phyloP scores from a whole-genome alignment of 30 jellyfish, hydroid and myxozoan genomes.

The Catostylus mosaicus region DNA sequence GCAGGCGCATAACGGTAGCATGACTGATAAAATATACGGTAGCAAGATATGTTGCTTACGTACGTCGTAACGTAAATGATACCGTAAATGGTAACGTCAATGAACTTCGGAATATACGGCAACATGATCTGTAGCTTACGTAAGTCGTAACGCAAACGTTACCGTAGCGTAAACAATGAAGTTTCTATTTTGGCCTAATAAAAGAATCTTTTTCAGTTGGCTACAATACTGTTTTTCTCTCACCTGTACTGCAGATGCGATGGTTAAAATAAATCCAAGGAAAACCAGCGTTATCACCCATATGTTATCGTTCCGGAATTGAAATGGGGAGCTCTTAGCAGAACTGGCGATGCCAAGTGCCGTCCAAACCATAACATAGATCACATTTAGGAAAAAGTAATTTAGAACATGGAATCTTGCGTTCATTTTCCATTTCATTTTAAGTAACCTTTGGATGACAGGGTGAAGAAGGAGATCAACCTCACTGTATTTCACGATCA shows the following conservation, averaged over 20 bases:
- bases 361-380: constrained; percentile 59
- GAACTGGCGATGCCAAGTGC: constrained; percentile 12
- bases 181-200: too few relatives aligned
- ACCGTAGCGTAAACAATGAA: too few relatives aligned
- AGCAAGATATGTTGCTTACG: too few relatives aligned
- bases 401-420: constrained; percentile 1
- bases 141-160: too few relatives aligned
- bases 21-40: too few relatives aligned
- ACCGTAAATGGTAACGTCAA: too few relatives aligned
- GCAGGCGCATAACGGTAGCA: too few relatives aligned
- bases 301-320: constrained; percentile 2
- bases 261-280: constrained; percentile 9
- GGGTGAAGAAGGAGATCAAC: constrained; percentile 61
- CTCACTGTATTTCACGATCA: constrained; percentile 64
- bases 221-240: neutral
- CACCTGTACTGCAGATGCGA: constrained; percentile 53
- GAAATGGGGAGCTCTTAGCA: constrained; percentile 4
- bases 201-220: too few relatives aligned
- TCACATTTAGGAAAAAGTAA: constrained; percentile 21
- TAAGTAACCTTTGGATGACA: constrained; percentile 39
- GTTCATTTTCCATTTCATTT: constrained; percentile 32
- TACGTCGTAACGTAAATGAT: too few relatives aligned
- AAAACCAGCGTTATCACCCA: constrained; percentile 20
- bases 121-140: too few relatives aligned
- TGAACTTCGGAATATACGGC: too few relatives aligned